Percentiles rank a stretch among this genome's conserved stretches.
These are phyloP conservation scores for Potorous gilbertii DNA, from an alignment of 2,797 vertebrate species.

Conservation along the genomic window DNA sequence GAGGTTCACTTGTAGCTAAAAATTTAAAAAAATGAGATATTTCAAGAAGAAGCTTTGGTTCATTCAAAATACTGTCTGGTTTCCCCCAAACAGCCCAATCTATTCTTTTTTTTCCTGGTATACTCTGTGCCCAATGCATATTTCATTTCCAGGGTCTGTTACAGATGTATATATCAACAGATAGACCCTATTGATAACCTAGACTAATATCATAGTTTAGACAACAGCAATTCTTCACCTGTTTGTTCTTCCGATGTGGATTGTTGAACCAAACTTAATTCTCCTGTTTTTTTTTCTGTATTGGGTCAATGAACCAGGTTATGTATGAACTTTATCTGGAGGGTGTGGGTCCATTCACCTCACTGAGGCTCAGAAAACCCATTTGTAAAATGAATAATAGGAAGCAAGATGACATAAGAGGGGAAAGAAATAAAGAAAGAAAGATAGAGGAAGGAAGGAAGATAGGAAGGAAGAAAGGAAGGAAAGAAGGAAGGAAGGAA, in stretches of 20 bases:
- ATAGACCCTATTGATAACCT: not conserved
- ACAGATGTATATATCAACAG: not conserved
- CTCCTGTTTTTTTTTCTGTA: not conserved
- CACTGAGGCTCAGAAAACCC: not conserved
- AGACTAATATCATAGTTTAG: not conserved
- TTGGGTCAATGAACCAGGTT: not conserved
- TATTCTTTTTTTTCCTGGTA: not conserved
- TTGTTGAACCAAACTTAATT: not conserved
- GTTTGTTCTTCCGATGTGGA: not conserved
- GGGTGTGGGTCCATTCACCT: not conserved
- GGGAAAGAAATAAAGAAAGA: too few species aligned
- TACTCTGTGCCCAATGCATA: not conserved
- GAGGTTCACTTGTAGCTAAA: not conserved
- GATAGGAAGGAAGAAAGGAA: too few species aligned
- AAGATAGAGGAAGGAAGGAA: too few species aligned
- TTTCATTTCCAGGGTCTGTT: not conserved
- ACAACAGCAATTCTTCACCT: not conserved
- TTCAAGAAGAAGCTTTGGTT: not conserved
- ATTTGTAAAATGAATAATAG: not conserved
- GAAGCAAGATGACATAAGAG: not conserved
- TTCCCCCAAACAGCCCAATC: not conserved
- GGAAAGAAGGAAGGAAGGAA: fast-evolving
- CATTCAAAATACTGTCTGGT: not conserved
- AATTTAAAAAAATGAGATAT: not conserved
- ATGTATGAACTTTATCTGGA: not conserved